These are phyloP conservation scores for Petaurus breviceps DNA, from an alignment of 2,113 vertebrate genomes.

Conservation along the genomic window DNA sequence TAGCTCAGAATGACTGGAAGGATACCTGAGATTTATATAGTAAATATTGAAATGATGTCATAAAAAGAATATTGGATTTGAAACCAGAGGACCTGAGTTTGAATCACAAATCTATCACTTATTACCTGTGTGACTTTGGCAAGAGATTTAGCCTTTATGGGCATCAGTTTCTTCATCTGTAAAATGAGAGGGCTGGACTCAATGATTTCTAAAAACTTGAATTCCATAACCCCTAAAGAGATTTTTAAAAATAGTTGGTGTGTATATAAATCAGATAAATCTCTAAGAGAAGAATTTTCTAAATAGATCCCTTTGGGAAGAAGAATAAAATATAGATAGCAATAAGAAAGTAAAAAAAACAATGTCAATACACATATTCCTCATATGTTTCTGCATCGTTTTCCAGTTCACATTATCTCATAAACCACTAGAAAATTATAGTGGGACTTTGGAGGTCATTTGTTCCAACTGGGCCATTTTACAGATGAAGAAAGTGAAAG, in stretches of 20 bases:
- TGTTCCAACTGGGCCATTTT: not conserved
- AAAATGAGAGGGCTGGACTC: not conserved
- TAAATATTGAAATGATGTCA: not conserved
- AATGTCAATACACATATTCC: not conserved
- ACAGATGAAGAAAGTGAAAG: not conserved
- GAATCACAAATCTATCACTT: not conserved
- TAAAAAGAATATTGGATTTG: not conserved
- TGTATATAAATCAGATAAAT: not conserved
- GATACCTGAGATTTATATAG: not conserved
- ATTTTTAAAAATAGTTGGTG: not conserved
- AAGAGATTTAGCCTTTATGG: not conserved
- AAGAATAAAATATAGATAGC: not conserved
- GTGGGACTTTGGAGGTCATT: not conserved
- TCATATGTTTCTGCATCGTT: not conserved
- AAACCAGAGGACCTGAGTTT: not conserved
- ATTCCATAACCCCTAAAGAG: not conserved
- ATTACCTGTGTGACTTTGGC: not conserved
- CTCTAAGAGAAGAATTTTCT: not conserved
- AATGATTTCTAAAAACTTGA: not conserved
- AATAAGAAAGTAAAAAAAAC: not conserved
- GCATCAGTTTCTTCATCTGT: not conserved
- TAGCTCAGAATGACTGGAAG: no score
- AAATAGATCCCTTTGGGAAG: not conserved
- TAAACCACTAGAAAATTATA: not conserved
- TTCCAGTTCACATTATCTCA: not conserved